Evolutionary conservation across 2,888 invertebrate species (phyloP).

Genomic region (Hofmannophila pseudospretella): DNA sequence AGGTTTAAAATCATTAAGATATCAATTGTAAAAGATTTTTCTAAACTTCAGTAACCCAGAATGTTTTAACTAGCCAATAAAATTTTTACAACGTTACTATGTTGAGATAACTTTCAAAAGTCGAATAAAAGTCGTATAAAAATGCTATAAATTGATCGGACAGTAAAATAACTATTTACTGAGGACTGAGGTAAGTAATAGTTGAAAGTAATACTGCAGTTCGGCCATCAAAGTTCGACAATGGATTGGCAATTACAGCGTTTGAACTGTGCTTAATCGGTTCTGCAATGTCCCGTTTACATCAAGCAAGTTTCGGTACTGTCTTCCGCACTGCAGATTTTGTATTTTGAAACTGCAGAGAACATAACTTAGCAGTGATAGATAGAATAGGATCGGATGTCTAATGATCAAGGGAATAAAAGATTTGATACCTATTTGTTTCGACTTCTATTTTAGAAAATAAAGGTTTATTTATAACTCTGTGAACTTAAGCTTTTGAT

Average conservation of each 20-base stretch:
- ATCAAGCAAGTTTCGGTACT: not conserved
- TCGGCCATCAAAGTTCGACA: slow-evolving; percentile 40
- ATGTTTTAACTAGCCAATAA: not conserved
- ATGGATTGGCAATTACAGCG: slow-evolving; percentile 51
- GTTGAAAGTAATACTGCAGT: slow-evolving; percentile 41
- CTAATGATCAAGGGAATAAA: too few relatives aligned
- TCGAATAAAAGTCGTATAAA: slow-evolving; percentile 26
- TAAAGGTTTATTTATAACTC: too few relatives aligned
- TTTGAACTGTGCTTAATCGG: slow-evolving; percentile 34
- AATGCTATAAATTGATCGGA: slow-evolving; percentile 20
- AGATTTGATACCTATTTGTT: too few relatives aligned
- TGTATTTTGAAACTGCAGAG: too few relatives aligned
- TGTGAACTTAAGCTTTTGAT: too few relatives aligned
- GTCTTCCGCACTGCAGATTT: too few relatives aligned
- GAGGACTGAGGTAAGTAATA: slow-evolving; percentile 6
- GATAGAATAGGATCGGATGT: too few relatives aligned
- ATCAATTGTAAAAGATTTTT: too few relatives aligned
- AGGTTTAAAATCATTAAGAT: too few relatives aligned
- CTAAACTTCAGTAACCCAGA: too few relatives aligned
- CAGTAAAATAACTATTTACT: slow-evolving; percentile 23
- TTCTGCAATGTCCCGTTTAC: slow-evolving; percentile 27
- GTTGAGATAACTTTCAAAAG: slow-evolving; percentile 26
- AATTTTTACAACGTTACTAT: not conserved
- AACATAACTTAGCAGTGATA: too few relatives aligned
- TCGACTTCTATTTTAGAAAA: too few relatives aligned